Evolutionary conservation across 2,888 invertebrate genomes (phyloP).

Genomic region (Heliconius charithonia): DNA sequence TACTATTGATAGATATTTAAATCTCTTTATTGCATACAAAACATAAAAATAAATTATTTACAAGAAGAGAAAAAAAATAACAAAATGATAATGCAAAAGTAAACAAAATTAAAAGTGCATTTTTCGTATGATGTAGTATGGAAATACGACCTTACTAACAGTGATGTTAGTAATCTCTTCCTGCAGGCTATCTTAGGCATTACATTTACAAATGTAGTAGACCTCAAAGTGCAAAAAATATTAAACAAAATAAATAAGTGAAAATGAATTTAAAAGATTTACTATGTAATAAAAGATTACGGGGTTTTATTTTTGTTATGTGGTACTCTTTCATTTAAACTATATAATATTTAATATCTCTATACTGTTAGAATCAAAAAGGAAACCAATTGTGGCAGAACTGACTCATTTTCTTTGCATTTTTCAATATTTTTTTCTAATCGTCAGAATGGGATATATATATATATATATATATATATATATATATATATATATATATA

Average conservation of each 20-base stretch:
- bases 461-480: too few species aligned
- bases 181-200: background rate
- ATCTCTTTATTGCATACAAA: background rate
- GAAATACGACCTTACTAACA: background rate
- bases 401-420: too few species aligned
- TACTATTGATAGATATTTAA: background rate
- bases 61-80: too few species aligned
- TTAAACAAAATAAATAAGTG: background rate
- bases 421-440: background rate
- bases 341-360: too few species aligned
- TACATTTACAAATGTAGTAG: too few species aligned
- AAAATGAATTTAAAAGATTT: background rate
- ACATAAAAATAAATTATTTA: background rate
- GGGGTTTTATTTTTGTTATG: too few species aligned
- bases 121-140: background rate
- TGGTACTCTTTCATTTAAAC: too few species aligned
- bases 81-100: too few species aligned
- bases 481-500: too few species aligned
- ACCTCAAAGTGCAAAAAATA: background rate
- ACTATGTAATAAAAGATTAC: background rate
- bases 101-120: too few species aligned
- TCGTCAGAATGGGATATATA: background rate
- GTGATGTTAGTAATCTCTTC: background rate
- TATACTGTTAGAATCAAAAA: background rate
- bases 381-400: background rate